Conservation (phyloP, 2,888 invertebrate genomes). For the Drosophila neonasuta region DNA sequence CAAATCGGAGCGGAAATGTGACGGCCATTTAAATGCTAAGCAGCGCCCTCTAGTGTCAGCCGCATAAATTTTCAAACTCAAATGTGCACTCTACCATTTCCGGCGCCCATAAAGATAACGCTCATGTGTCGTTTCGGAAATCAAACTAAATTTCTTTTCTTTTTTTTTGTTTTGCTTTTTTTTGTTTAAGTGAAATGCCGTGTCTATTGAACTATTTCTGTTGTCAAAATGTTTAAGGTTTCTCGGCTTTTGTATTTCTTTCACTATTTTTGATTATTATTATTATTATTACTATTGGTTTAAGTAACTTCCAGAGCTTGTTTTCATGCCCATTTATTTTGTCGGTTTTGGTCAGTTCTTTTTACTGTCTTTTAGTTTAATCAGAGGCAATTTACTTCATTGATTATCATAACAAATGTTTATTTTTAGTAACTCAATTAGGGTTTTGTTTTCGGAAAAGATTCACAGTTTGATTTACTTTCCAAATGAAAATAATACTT, state of each 20-base stretch:
- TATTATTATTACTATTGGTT: slow-evolving; percentile 12
- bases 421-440: slow-evolving; percentile 19
- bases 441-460: neutral
- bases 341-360: neutral
- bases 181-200: slow-evolving; percentile 18
- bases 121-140: slow-evolving; percentile 33
- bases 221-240: slow-evolving; percentile 38
- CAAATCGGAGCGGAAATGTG: slow-evolving; percentile 66
- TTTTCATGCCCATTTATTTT: neutral
- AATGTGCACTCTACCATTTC: slow-evolving; percentile 73
- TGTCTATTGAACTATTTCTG: slow-evolving; percentile 19
- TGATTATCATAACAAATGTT: slow-evolving; percentile 15
- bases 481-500: neutral
- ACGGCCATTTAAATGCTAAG: slow-evolving; percentile 71
- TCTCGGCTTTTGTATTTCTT: neutral
- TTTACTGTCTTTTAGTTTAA: slow-evolving; percentile 3
- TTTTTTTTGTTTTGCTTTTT: slow-evolving; percentile 1
- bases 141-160: slow-evolving; percentile 23
- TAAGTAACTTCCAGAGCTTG: slow-evolving; percentile 1
- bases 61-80: slow-evolving; percentile 65
- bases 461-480: neutral
- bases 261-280: slow-evolving; percentile 6
- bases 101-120: slow-evolving; percentile 66
- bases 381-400: slow-evolving; percentile 9
- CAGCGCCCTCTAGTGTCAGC: slow-evolving; percentile 57